Evolutionary conservation across 2,797 vertebrate genomes (phyloP), one percentile per base, ranked within the genome.

Genomic region (Siniperca obscura): DNA sequence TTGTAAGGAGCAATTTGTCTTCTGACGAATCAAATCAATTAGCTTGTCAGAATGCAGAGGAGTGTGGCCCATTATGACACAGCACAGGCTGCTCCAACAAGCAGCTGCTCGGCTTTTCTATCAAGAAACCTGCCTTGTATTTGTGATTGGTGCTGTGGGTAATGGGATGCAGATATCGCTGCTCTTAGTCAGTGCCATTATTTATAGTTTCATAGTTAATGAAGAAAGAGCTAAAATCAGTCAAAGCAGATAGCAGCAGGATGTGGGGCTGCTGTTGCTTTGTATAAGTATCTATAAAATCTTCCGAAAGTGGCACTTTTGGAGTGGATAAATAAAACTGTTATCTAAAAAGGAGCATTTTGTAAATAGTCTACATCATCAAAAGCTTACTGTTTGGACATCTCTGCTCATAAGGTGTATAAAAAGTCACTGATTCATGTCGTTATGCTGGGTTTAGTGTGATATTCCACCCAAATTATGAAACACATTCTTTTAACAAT

Each of bases 11-110:
- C 42, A 70, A 76, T 93, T 90, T 88, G 81, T 89, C 84, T 90
- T 87, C 55, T 70, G 74, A 84, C 13, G 56, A 91, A 90, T 92
- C 76, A 77, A 90, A 91, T 89, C 78, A 76, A 88, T 90, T 89
- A 90, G 69, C 80, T 85, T 93, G 86, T 90, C 82, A 83, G 80
- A 81, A 76, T 78, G 82, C 88, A 86, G 83, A 86, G 81, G 75
- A 87, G 77, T 86, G 92, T 86, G 88, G 84, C 78, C 85, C 66
- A 86, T 91, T 88, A 90, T 82, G 83, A 83, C 78, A 76, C 80
- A 65, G 86, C 82, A 67, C 73, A 70, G 82, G 60, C 83, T 88
- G 81, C 80, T 78, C 74, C 86, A 67, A 83, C 76, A 87, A 84
- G 79, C 80, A 78, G 85, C 78, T 77, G 79, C 82, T 87, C 11